Evolutionary conservation across 2,888 invertebrate genomes (phyloP).

Genomic region (Megaustenia siamemsis): DNA sequence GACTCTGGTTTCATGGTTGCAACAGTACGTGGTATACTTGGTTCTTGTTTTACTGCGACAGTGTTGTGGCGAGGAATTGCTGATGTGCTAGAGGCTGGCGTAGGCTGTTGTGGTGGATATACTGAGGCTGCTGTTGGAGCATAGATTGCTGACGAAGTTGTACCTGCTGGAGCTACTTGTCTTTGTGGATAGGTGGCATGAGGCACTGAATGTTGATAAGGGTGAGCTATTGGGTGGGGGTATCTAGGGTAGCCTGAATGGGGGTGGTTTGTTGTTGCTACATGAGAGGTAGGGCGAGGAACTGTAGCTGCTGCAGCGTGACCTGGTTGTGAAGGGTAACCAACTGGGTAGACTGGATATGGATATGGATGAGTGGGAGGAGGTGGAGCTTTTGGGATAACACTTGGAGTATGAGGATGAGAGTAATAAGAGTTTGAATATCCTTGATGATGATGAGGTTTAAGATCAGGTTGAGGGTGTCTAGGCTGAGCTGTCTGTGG

Average conservation of each 20-base stretch:
- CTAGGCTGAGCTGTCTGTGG: neutral
- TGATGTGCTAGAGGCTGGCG: neutral
- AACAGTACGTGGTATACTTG: neutral
- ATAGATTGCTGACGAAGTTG: slow-evolving; percentile 10
- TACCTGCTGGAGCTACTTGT: neutral
- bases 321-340: slow-evolving; percentile 8
- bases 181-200: slow-evolving; percentile 10
- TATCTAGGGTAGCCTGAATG: slow-evolving; percentile 29
- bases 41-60: neutral
- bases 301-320: neutral
- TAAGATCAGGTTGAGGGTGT: neutral
- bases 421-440: slow-evolving; percentile 25
- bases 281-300: neutral
- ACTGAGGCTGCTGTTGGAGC: neutral
- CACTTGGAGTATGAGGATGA: slow-evolving; percentile 7
- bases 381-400: slow-evolving; percentile 9
- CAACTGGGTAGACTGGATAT: slow-evolving; percentile 7
- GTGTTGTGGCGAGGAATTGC: slow-evolving; percentile 11
- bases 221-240: slow-evolving; percentile 1
- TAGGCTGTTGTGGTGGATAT: slow-evolving; percentile 1
- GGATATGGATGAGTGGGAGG: slow-evolving; percentile 25
- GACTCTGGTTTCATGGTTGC: slow-evolving; percentile 9
- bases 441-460: slow-evolving; percentile 6
- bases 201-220: slow-evolving; percentile 19
- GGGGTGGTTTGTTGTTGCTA: neutral